phyloP scores from a whole-genome alignment of 2,113 vertebrate species.

The Abramis brama region DNA sequence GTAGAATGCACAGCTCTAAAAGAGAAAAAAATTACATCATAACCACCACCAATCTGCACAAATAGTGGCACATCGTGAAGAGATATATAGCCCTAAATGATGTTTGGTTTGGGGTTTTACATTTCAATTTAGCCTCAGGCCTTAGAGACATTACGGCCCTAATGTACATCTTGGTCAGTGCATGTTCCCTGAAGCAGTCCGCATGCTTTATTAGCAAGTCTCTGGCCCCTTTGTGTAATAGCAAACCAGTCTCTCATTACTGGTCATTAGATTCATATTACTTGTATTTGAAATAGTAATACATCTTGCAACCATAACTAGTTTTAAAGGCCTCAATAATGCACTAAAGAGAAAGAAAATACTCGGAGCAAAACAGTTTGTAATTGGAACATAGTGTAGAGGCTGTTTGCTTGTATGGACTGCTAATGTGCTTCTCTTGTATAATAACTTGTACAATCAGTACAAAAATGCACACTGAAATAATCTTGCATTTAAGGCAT shows the following conservation, averaged over 20 bases:
- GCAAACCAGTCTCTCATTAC: slow-evolving; percentile 96
- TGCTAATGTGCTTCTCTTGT: slow-evolving; percentile 56
- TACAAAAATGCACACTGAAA: slow-evolving; percentile 48
- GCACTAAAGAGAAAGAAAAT: slow-evolving; percentile 72
- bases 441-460: slow-evolving; percentile 54
- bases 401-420: slow-evolving; percentile 52
- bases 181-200: slow-evolving; percentile 87
- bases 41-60: slow-evolving; percentile 67
- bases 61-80: slow-evolving; percentile 64
- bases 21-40: slow-evolving; percentile 21
- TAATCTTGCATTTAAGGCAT: slow-evolving; percentile 48
- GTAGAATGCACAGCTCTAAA: slow-evolving; percentile 13
- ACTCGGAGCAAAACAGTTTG: slow-evolving; percentile 57
- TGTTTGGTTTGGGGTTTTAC: slow-evolving; percentile 87
- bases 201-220: slow-evolving; percentile 94
- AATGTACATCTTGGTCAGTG: slow-evolving; percentile 96
- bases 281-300: slow-evolving; percentile 93
- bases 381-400: slow-evolving; percentile 58
- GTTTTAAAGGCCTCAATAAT: slow-evolving; percentile 85
- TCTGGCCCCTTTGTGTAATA: slow-evolving; percentile 87
- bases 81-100: slow-evolving; percentile 85
- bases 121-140: slow-evolving; percentile 89
- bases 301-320: slow-evolving; percentile 90
- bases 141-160: slow-evolving; percentile 89
- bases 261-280: slow-evolving; percentile 98